A percentile compares a stretch with the other conserved stretches of the same genome.
phyloP scores from a whole-genome alignment of 23 tunicate genomes.

The Halocynthia roretzi region DNA sequence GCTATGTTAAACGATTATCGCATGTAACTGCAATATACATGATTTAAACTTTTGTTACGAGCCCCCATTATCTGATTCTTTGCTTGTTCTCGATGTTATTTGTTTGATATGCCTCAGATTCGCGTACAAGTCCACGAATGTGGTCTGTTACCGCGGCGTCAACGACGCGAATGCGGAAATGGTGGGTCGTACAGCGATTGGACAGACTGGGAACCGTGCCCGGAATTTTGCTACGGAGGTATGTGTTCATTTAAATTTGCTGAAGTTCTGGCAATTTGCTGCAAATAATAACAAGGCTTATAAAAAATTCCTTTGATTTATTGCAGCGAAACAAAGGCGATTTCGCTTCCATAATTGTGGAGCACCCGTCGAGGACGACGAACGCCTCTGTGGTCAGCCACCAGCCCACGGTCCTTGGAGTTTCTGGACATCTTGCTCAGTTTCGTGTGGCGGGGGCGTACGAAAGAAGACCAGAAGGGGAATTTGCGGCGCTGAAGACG shows the following conservation, averaged over 20 bases:
- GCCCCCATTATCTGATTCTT: not conserved
- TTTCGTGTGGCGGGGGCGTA: slow-evolving; percentile 62
- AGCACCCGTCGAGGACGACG: slow-evolving; percentile 36
- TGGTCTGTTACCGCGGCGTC: slow-evolving; percentile 14
- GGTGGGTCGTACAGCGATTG: slow-evolving; percentile 34
- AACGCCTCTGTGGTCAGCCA: slow-evolving; percentile 47
- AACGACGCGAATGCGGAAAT: slow-evolving; percentile 29
- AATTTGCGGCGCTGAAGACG: slow-evolving; percentile 58
- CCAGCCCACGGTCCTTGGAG: slow-evolving; percentile 67
- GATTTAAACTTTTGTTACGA: not conserved
- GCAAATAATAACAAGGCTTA: too few relatives aligned
- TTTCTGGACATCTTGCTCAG: slow-evolving; percentile 71
- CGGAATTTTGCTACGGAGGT: slow-evolving; percentile 27
- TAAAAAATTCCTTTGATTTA: too few relatives aligned
- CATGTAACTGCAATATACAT: too few relatives aligned
- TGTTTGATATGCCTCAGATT: not conserved
- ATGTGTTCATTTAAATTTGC: not conserved
- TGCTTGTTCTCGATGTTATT: not conserved
- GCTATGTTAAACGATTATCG: too few relatives aligned
- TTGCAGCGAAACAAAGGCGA: slow-evolving; percentile 17
- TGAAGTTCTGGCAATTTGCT: too few relatives aligned
- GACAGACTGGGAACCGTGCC: slow-evolving; percentile 39
- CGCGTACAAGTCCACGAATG: slow-evolving; percentile 18
- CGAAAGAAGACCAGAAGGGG: slow-evolving; percentile 46
- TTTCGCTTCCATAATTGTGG: slow-evolving; percentile 65